phyloP scores from a whole-genome alignment of 2,888 invertebrate genomes.

The Cantharis rufa region DNA sequence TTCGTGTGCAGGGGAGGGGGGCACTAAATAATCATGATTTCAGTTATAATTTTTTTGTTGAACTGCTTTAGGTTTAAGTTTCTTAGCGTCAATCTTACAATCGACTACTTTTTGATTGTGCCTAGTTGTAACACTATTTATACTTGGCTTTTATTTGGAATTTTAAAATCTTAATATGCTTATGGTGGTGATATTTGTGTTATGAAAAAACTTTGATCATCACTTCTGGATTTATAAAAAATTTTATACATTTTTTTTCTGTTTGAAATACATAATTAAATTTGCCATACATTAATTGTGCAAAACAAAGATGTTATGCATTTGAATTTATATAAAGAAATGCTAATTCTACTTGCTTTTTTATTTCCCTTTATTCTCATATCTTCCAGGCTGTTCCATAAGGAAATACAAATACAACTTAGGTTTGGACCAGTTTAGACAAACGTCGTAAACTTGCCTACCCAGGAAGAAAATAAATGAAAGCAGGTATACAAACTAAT shows the following conservation, averaged over 20 bases:
- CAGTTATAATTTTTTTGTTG: constrained; percentile 1
- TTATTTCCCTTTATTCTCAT: neutral
- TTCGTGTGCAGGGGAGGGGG: neutral
- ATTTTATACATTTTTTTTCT: neutral
- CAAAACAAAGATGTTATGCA: constrained; percentile 42
- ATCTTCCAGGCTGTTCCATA: no score
- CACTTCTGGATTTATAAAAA: neutral
- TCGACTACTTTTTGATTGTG: neutral
- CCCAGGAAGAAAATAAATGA: no score
- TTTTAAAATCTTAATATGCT: neutral
- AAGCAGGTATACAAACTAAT: no score
- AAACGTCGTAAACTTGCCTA: no score
- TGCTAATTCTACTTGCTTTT: constrained; percentile 34
- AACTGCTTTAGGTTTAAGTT: neutral
- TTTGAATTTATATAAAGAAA: constrained; percentile 46
- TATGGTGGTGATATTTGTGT: neutral
- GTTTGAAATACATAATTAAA: neutral
- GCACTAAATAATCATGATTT: neutral
- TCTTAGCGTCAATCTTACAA: neutral
- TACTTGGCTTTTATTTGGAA: constrained; percentile 13
- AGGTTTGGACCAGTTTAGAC: no score
- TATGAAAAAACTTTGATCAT: neutral
- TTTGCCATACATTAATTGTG: constrained; percentile 27
- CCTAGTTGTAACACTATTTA: constrained; percentile 27
- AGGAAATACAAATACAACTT: no score